Base-by-base conservation (phyloP, 2,888 invertebrate genomes). In the Drosophila infuscata region DNA sequence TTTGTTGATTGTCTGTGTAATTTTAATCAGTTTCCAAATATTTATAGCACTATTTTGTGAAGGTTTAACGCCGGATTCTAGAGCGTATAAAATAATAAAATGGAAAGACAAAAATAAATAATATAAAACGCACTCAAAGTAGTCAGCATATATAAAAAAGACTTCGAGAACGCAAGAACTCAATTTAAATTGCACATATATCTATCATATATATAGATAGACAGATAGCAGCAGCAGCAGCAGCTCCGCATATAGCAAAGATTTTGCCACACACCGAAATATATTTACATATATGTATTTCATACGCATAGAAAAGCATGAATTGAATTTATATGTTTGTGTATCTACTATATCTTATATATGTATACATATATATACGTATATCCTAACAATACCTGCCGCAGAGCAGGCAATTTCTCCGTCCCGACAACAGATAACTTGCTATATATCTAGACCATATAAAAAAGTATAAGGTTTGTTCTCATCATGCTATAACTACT, bases 11-110 rank as follows among this genome's bases (percentile, higher is more conserved):
- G 81, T 76, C 75, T 67, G 70, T 81, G 79, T 82, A 85, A 89
- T 89, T 82, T 89, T 86, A 86, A 86, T 82, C 62, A 86, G 76
- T 89, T 85, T 88, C 85, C 88, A 82, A 81, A 86, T 86, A 86
- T 86, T 86, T 86, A 86, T 86, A 86, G 85, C 85, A 78, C 81
- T 81, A 66, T 84, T 46, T 85, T 89, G 76, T 86, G 74, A 89
- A 88, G 75, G 84, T 83, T 83, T 82, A 85, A 88, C 85, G 81
- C 73, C 74, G 89, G 83, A 89, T 60, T 65, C 61, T 78, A 79
- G 70, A 88, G 86, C 85, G 73, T 76, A 57, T 41, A 30, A 12
- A 32, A 41, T 46, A 46, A 46, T 46, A 71, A 77, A 70, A 76
- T 56, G 71, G 79, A 82, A 74, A 46, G 20, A 46, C 46, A 46